Evolutionary conservation across 92 coral and sea anemone genomes (phyloP), one percentile per base, ranked within the genome.

Genomic region (Phenganax subtilis): DNA sequence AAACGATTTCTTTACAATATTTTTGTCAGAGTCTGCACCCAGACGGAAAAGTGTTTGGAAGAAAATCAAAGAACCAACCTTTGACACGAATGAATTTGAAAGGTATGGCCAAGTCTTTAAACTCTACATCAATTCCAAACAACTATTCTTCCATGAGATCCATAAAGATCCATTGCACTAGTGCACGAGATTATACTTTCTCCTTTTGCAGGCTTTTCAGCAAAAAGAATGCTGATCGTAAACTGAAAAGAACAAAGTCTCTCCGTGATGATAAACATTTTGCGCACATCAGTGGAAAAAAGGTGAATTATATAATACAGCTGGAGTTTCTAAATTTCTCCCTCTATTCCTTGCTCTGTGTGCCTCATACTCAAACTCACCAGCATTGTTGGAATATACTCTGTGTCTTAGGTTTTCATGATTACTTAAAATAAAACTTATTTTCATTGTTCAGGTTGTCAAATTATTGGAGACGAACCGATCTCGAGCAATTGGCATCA

Each of bases 401-500:
- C 2, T 5, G 47, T 1, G 2, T 37, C 47, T 37, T 37, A 37
- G 47, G 5, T 37, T 37, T 37, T 37, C 47, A 37, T 37, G 47
- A 37, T 37, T 1, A 1, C 5, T 37, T 37, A 37, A 5, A 37
- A 37, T 37, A 37, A 37, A 37, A 5, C 47, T 37, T n/a, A n/a
- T 29, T 69, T 25, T 78, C 16, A 16, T 0, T 54, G 5, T 20
- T 14, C 77, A 93, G 98, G 94, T 93, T 44, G 89, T 91, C 70
- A 93, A 93, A 82, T 85, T 91, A 54, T 89, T 93, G 20, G 97
- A 93, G 14, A 92, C 89, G 75, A 76, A 91, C 62, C 88, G 98
- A 27, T 92, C 98, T 5, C 98, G 92, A 86, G 92, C 92, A 27
- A 93, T 93, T 58, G 97, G 98, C 6, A 93, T 93, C 65, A 93